Evolutionary conservation across 1,140 invertebrate genomes (phyloP).

Genomic region (Zaprionus inermis): DNA sequence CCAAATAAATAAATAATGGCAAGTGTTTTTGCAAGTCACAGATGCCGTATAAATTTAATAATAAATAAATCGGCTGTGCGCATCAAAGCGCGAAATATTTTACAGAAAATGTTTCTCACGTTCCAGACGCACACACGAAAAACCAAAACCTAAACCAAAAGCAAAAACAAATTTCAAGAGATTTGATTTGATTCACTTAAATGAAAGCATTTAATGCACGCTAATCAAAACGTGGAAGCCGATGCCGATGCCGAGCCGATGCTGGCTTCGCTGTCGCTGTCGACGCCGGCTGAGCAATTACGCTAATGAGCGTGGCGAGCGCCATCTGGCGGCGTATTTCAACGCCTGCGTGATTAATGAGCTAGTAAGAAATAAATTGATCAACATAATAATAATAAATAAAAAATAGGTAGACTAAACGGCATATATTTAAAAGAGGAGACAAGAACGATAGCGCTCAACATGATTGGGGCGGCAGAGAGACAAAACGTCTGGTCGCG

Average conservation of each 20-base stretch:
- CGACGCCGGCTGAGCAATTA: slow-evolving; percentile 69
- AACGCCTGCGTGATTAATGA: slow-evolving; percentile 81
- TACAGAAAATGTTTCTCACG: slow-evolving; percentile 61
- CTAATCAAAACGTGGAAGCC: slow-evolving; percentile 64
- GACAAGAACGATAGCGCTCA: slow-evolving; percentile 49
- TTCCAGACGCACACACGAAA: slow-evolving; percentile 51
- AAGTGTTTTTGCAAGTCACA: slow-evolving; percentile 69
- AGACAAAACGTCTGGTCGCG: slow-evolving; percentile 10
- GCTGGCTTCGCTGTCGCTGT: slow-evolving; percentile 12
- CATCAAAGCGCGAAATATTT: slow-evolving; percentile 75
- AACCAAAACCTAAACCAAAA: slow-evolving; percentile 20
- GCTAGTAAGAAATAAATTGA: slow-evolving; percentile 68
- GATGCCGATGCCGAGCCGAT: neutral
- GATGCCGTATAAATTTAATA: slow-evolving; percentile 78
- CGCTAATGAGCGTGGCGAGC: slow-evolving; percentile 76
- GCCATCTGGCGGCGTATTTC: slow-evolving; percentile 77
- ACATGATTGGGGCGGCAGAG: slow-evolving; percentile 41
- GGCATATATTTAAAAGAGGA: slow-evolving; percentile 37
- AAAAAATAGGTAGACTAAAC: slow-evolving; percentile 45
- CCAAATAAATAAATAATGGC: slow-evolving; percentile 45
- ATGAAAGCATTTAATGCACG: slow-evolving; percentile 82
- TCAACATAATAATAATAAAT: slow-evolving; percentile 42
- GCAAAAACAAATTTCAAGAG: slow-evolving; percentile 45
- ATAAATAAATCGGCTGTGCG: slow-evolving; percentile 77
- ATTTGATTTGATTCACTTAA: slow-evolving; percentile 76